Percentiles rank a stretch among this genome's conserved stretches.
These are phyloP conservation scores for Drosophila acutilabella DNA, from an alignment of 2,888 invertebrate species.

Conservation along the genomic window DNA sequence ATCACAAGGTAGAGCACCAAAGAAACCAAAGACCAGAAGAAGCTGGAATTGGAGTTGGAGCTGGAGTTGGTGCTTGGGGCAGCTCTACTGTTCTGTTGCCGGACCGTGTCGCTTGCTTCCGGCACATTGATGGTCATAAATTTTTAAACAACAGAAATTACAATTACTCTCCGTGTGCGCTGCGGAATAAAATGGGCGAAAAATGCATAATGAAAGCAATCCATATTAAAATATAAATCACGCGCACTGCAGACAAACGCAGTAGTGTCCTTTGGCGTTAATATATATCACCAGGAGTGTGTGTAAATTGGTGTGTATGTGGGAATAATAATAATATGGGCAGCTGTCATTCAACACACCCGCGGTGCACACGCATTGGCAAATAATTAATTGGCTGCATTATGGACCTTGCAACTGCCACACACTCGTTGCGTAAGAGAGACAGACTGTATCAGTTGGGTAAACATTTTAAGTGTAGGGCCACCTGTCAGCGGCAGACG, in stretches of 20 bases:
- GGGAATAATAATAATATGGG: constrained; percentile 68
- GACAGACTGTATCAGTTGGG: constrained; percentile 14
- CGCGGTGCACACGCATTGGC: constrained; percentile 37
- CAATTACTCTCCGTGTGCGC: constrained; percentile 59
- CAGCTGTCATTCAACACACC: constrained; percentile 72
- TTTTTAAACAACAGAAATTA: constrained; percentile 79
- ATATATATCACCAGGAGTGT: constrained; percentile 7
- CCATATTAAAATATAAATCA: constrained; percentile 76
- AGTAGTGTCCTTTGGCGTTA: constrained; percentile 21
- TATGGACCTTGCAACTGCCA: constrained; percentile 40
- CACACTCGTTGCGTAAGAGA: background rate
- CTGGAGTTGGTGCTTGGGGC: background rate
- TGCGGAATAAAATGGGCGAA: constrained; percentile 53
- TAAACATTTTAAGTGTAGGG: constrained; percentile 48
- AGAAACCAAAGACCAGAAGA: background rate
- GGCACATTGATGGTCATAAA: constrained; percentile 75
- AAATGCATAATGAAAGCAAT: constrained; percentile 79
- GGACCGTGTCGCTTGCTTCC: constrained; percentile 47
- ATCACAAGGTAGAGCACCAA: background rate
- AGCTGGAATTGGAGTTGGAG: background rate
- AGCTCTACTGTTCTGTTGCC: constrained; percentile 18
- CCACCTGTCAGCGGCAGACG: constrained; percentile 54
- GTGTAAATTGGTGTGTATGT: constrained; percentile 17
- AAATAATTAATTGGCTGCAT: constrained; percentile 77
- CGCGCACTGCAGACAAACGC: constrained; percentile 55